Conservation (phyloP, 2,113 vertebrate species). For the Neodontobutis hainanensis region DNA sequence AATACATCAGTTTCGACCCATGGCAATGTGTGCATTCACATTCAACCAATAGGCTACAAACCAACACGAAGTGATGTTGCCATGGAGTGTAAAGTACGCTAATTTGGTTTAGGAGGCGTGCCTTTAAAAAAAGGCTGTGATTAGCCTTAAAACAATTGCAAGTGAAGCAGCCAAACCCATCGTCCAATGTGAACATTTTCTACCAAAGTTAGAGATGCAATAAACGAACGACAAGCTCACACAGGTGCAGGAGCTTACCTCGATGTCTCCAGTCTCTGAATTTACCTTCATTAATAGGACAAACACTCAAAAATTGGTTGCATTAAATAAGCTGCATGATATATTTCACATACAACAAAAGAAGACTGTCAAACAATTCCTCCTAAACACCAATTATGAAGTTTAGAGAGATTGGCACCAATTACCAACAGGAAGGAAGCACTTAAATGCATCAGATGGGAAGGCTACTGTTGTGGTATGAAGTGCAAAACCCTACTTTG, state of each 20-base stretch:
- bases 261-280: constrained; percentile 20
- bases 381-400: not conserved
- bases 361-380: not conserved
- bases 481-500: not conserved
- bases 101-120: not conserved
- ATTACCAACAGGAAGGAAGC: constrained; percentile 62
- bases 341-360: not conserved
- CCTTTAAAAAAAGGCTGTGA: not conserved
- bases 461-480: constrained; percentile 22
- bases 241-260: constrained; percentile 44
- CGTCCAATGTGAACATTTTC: not conserved
- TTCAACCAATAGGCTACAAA: not conserved
- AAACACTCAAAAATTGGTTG: not conserved
- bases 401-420: constrained; percentile 47
- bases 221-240: not conserved
- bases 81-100: not conserved
- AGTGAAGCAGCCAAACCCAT: not conserved
- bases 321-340: not conserved
- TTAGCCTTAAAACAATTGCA: not conserved
- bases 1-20: accelerated
- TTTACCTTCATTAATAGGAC: constrained; percentile 32
- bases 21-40: not conserved
- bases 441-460: constrained; percentile 58
- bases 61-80: not conserved
- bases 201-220: not conserved